Conservation (phyloP, 2,888 invertebrate species). For the Polylopha cassiicola region DNA sequence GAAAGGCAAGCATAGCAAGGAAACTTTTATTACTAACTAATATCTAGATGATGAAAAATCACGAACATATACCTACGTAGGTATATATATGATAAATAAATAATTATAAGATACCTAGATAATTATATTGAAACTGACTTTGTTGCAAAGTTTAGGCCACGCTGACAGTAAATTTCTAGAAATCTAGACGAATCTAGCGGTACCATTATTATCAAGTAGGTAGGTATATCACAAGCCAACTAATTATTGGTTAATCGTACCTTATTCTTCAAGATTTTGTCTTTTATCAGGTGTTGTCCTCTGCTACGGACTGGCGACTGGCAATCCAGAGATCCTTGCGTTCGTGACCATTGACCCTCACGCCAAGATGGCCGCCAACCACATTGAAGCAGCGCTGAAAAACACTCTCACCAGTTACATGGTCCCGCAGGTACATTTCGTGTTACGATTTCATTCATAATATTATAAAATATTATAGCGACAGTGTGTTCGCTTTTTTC, state of each 20-base stretch:
- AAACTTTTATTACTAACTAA: too few relatives aligned
- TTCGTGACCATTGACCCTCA: conserved; percentile 77
- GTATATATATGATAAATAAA: too few relatives aligned
- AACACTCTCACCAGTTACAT: conserved; percentile 84
- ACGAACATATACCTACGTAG: too few relatives aligned
- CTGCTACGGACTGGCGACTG: conserved; percentile 85
- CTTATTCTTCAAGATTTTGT: background rate
- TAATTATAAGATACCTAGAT: too few relatives aligned
- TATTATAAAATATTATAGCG: background rate
- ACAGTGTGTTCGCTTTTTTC: background rate
- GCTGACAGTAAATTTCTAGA: too few relatives aligned
- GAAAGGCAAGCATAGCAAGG: conserved; percentile 73
- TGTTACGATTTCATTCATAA: background rate
- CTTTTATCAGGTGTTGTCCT: conserved; percentile 79
- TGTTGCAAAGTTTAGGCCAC: too few relatives aligned
- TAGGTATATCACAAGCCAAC: too few relatives aligned
- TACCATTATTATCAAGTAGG: too few relatives aligned
- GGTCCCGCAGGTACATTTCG: conserved; percentile 81
- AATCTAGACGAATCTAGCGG: too few relatives aligned
- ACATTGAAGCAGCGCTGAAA: conserved; percentile 81
- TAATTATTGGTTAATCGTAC: too few relatives aligned
- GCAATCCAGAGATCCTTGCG: conserved; percentile 83
- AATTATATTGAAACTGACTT: too few relatives aligned
- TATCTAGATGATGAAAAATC: too few relatives aligned
- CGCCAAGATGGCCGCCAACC: conserved; percentile 69